Percentiles rank a stretch among this genome's conserved stretches.
phyloP scores from a whole-genome alignment of 2,113 vertebrate species.

The Varanus salvator region DNA sequence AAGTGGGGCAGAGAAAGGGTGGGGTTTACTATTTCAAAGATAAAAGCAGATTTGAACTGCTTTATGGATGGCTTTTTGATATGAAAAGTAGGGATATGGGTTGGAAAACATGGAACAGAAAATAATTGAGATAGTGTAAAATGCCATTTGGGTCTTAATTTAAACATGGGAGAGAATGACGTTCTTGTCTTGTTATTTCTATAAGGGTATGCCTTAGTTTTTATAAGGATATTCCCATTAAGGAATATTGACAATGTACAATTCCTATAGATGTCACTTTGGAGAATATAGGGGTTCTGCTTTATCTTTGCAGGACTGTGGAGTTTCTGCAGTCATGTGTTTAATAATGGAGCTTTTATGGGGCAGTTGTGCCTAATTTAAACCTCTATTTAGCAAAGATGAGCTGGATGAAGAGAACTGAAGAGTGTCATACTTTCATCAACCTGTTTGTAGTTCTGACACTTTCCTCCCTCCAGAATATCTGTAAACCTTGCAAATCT shows the following conservation, averaged over 20 bases:
- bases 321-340: not conserved
- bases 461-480: not conserved
- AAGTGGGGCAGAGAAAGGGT: not conserved
- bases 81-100: slow-evolving; percentile 21
- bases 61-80: not conserved
- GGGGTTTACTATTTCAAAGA: not conserved
- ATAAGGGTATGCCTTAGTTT: not conserved
- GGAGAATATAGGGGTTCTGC: not conserved
- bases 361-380: slow-evolving; percentile 1
- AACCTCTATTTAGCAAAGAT: not conserved
- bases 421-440: not conserved
- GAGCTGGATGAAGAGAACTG: not conserved
- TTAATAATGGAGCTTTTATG: not conserved
- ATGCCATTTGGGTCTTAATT: not conserved
- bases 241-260: rapidly evolving
- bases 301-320: slow-evolving; percentile 22
- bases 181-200: slow-evolving; percentile 10
- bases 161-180: slow-evolving; percentile 10
- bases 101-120: slow-evolving; percentile 5
- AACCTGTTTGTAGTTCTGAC: not conserved
- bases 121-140: not conserved
- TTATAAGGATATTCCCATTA: rapidly evolving
- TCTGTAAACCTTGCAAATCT: not conserved
- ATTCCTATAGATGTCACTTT: slow-evolving; percentile 2
- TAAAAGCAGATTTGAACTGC: slow-evolving; percentile 8